Evolutionary conservation across 2,888 invertebrate genomes (phyloP).

Genomic region (Chirona hameri): DNA sequence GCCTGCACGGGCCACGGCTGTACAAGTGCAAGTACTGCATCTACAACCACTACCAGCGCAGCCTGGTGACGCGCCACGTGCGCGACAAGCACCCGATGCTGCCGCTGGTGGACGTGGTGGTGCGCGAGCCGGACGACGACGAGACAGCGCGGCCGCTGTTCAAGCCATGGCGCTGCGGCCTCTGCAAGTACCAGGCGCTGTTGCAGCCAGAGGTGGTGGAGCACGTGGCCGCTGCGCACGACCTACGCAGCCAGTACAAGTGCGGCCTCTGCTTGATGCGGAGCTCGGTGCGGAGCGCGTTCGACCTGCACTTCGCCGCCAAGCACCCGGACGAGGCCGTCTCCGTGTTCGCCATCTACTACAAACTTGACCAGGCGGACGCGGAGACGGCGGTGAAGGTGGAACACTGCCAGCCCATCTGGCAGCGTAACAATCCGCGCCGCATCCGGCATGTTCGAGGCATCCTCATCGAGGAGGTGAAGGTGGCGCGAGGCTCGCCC

Average conservation of each 20-base stretch:
- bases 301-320: slow-evolving; percentile 59
- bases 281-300: slow-evolving; percentile 54
- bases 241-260: slow-evolving; percentile 64
- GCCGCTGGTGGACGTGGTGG: slow-evolving; percentile 50
- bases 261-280: slow-evolving; percentile 65
- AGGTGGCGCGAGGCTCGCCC: slow-evolving; percentile 29
- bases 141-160: slow-evolving; percentile 9
- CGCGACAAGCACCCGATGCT: slow-evolving; percentile 57
- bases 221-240: slow-evolving; percentile 60
- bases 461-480: slow-evolving; percentile 38
- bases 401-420: slow-evolving; percentile 41
- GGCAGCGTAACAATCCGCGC: slow-evolving; percentile 39
- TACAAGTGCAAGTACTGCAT: slow-evolving; percentile 68
- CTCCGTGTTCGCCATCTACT: slow-evolving; percentile 49
- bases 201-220: slow-evolving; percentile 58
- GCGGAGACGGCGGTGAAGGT: slow-evolving; percentile 43
- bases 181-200: slow-evolving; percentile 61
- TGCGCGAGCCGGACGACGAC: slow-evolving; percentile 48
- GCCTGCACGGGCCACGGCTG: slow-evolving; percentile 67
- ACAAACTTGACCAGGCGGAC: slow-evolving; percentile 52
- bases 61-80: slow-evolving; percentile 63
- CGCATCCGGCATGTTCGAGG: slow-evolving; percentile 39
- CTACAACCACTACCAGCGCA: slow-evolving; percentile 60
- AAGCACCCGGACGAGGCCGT: slow-evolving; percentile 52
- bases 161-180: slow-evolving; percentile 61